These are phyloP conservation scores for rat (Rattus norvegicus) DNA, from an alignment of 2,113 vertebrate species.

Conservation along the genomic window DNA sequence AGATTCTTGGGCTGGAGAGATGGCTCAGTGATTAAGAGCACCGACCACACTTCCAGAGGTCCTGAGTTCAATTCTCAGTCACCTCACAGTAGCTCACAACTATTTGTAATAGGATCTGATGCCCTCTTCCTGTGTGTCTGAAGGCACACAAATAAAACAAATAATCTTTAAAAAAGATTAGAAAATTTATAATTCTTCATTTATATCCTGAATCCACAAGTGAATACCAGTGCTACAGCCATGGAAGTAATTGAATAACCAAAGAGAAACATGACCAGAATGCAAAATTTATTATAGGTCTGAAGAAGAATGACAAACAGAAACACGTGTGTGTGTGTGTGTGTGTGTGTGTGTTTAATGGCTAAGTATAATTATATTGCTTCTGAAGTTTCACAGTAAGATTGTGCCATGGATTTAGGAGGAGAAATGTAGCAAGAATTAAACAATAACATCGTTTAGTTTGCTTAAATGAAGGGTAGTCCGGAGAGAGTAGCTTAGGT, in stretches of 20 bases:
- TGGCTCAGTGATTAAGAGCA: too few species aligned
- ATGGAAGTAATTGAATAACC: background rate
- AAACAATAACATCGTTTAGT: background rate
- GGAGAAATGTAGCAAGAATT: background rate
- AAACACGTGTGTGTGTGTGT: background rate
- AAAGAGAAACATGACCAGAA: background rate
- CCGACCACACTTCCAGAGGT: too few species aligned
- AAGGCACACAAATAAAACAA: too few species aligned
- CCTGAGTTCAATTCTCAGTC: too few species aligned
- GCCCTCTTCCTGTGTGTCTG: too few species aligned
- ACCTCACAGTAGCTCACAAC: too few species aligned
- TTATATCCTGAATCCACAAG: background rate
- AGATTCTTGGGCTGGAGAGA: too few species aligned
- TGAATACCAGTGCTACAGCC: background rate
- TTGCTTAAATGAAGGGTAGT: background rate
- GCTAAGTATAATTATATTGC: background rate
- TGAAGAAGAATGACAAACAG: background rate
- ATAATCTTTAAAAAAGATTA: background rate
- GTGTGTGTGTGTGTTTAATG: background rate
- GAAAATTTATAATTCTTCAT: background rate
- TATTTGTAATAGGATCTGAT: too few species aligned
- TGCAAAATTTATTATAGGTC: background rate
- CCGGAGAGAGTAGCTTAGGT: background rate
- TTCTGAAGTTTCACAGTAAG: background rate
- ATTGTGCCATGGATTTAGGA: background rate